Base-by-base conservation (phyloP, 2,113 vertebrate species). In the Hemiprocne comata region DNA sequence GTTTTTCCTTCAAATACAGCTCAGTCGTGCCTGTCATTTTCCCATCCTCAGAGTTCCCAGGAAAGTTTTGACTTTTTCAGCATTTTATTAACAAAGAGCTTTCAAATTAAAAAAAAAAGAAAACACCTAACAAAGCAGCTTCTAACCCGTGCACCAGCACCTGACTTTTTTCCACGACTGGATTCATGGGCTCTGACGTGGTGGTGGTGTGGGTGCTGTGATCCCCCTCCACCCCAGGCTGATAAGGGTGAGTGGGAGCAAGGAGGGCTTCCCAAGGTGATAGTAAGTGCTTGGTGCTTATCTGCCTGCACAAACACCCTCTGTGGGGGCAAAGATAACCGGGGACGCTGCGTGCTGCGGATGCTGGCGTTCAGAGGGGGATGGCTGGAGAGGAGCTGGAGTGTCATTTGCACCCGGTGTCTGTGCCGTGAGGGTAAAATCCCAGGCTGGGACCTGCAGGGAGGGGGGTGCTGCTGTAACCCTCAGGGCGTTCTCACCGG, bases 91-190 rank as follows among this genome's bases (percentile, higher is more conserved):
- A 28, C n/a, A 64, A 51, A 4, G 50, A 90, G 29, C 29, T 31
- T 85, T 60, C 21, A 44, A 28, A 57, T 42, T 33, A 14, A 8
- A 57, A 25, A 46, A 48, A 24, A 38, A 8, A 10, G n/a, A n/a
- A 10, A 42, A 42, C 40, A 42, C 28, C 48, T 29, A 62, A 10
- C 29, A 44, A 26, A 69, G 2, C 4, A 1, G 17, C 5, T 0
- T 34, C 16, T 61, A 5, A 60, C 42, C 70, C 2, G 0, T 1
- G 0, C 11, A 6, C 10, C 0, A 0, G 3, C 80, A 29, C 51
- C 24, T 17, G 8, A 9, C 7, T 1, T 10, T 5, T n/a, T 71
- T 12, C 20, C 40, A 28, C 0, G 2, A 2, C 29, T 0, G 0
- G 17, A 8, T 48, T 69, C 0, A 2, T 1, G 7, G 40, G 40